These are phyloP conservation scores for Leptatherina wallacei DNA, from an alignment of 2,797 vertebrate genomes.

Conservation along the genomic window DNA sequence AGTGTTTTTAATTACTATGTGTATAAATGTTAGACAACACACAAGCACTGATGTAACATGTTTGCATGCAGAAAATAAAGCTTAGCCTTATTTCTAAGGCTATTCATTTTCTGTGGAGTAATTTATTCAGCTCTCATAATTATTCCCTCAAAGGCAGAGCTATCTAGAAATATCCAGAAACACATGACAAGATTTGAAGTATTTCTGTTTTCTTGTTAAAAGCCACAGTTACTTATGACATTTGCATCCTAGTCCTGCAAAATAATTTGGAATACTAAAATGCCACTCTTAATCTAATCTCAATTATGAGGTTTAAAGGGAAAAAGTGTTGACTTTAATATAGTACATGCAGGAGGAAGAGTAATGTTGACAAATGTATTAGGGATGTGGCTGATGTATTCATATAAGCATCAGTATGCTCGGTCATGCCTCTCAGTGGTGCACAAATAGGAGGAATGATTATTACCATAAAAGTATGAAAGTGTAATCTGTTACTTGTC, in stretches of 20 bases:
- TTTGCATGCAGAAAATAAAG: conserved; percentile 9
- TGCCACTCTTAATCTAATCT: conserved; percentile 70
- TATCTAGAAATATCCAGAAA: conserved; percentile 75
- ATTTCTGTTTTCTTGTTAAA: conserved; percentile 77
- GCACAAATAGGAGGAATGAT: conserved; percentile 59
- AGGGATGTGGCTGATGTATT: conserved; percentile 60
- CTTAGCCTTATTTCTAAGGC: conserved; percentile 28
- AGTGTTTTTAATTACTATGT: not conserved
- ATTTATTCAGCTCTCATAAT: conserved; percentile 70
- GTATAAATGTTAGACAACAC: not conserved
- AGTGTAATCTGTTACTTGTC: conserved; percentile 62
- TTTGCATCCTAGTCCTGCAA: conserved; percentile 74
- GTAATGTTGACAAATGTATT: conserved; percentile 63
- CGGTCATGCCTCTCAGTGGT: conserved; percentile 57
- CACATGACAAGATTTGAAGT: conserved; percentile 64
- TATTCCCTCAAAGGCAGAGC: conserved; percentile 66
- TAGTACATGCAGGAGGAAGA: conserved; percentile 50
- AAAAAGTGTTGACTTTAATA: conserved; percentile 65
- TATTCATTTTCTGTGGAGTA: conserved; percentile 29
- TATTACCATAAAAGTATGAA: conserved; percentile 61
- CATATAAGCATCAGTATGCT: conserved; percentile 69
- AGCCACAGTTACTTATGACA: conserved; percentile 76
- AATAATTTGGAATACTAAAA: conserved; percentile 66
- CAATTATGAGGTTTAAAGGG: conserved; percentile 72
- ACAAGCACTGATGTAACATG: not conserved